Evolutionary conservation across 2,888 invertebrate genomes (phyloP), one percentile per base, ranked within the genome.

Genomic region (Sphaerophoria rueppellii): DNA sequence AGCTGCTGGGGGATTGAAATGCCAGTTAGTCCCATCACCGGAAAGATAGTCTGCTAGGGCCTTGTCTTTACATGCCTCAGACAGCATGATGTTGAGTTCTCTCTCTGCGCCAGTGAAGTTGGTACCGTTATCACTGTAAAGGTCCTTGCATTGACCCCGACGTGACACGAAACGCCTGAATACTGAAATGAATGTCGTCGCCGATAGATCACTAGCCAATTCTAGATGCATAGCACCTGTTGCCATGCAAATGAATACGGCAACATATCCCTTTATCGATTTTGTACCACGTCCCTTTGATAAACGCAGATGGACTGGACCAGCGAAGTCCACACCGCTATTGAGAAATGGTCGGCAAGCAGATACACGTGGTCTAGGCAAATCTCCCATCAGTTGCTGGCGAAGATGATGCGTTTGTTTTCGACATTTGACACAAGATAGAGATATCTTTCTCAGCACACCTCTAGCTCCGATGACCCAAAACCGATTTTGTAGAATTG

Each of bases 211-310:
- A 6, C 63, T 16, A 1, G 48, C 54, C 11, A 58, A 40, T 16
- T 73, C 60, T 11, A 72, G 43, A 58, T 79, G 72, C 79, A 79
- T 79, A 12, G 12, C 52, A 11, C 52, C 52, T 4, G 52, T 52
- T 9, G 52, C 0, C 24, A 52, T 52, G 52, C 52, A 52, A 2
- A 52, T 52, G 16, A 52, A 52, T 16, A 52, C 52, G 24, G 52
- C 16, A 6, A 52, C 24, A 24, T 52, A 52, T 24, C 52, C 52
- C 14, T 52, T 52, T 52, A 16, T 9, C 3, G 24, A 6, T 11
- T 16, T 12, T 6, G 48, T 4, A 5, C 48, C 48, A 12, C 12
- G 46, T 4, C 46, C 46, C 12, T 12, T 12, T 46, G 46, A 46
- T 12, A 46, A 46, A 11, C 5, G 46, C 3, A 12, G 12, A 7